Conservation (phyloP, 2,797 vertebrate genomes). For the Halcyon badia region DNA sequence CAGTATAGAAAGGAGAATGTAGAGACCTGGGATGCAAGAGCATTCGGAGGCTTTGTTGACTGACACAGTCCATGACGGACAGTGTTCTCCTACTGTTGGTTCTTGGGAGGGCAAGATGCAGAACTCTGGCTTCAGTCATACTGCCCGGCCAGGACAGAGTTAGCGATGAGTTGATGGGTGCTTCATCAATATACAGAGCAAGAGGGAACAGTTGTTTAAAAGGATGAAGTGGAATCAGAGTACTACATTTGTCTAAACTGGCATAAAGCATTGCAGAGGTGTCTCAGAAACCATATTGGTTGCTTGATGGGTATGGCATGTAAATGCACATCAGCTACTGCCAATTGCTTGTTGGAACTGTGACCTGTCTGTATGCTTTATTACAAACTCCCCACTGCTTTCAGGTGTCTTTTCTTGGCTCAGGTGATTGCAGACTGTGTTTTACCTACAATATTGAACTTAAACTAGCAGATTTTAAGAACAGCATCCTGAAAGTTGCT, state of each 20-base stretch:
- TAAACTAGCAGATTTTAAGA: neutral
- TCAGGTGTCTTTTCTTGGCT: neutral
- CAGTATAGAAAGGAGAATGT: neutral
- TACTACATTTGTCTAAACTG: neutral
- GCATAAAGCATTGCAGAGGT: neutral
- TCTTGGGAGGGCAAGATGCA: neutral
- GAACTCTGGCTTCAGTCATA: neutral
- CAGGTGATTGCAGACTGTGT: neutral
- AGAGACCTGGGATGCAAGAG: neutral
- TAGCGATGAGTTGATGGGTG: neutral
- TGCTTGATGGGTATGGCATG: neutral
- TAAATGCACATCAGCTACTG: neutral
- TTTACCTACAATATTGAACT: neutral
- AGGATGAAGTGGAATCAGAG: neutral
- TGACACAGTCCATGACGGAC: accelerated
- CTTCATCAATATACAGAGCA: neutral
- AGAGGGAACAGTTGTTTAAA: neutral
- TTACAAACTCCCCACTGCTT: neutral
- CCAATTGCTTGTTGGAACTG: neutral
- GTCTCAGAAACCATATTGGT: neutral
- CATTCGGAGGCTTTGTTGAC: neutral
- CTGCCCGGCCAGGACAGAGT: neutral
- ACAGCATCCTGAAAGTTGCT: neutral
- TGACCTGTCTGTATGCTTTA: neutral
- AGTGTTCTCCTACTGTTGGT: neutral